phyloP scores from a whole-genome alignment of 2,888 invertebrate species.

The Deilephila porcellus region DNA sequence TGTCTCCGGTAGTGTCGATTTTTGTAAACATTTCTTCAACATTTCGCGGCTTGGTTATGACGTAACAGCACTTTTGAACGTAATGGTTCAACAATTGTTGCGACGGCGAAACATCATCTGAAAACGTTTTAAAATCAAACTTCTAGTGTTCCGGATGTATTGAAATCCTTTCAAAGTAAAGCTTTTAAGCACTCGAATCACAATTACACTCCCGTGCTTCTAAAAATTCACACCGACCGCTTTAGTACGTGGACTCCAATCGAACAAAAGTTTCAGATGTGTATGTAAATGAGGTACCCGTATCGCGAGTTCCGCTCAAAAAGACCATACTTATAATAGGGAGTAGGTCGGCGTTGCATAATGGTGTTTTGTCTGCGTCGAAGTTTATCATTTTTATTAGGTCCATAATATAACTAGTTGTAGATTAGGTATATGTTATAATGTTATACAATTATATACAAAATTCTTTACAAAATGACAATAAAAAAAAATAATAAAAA shows the following conservation, averaged over 20 bases:
- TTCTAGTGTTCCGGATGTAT: constrained; percentile 53
- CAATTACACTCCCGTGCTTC: constrained; percentile 63
- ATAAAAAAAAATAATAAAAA: too few relatives aligned
- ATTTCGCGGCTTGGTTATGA: constrained; percentile 1
- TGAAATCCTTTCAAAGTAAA: constrained; percentile 62
- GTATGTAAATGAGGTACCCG: constrained; percentile 56
- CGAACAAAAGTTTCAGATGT: constrained; percentile 58
- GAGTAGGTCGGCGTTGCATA: constrained; percentile 22
- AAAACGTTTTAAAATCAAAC: constrained; percentile 49
- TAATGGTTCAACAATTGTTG: constrained; percentile 29
- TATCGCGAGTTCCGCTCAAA: constrained; percentile 32
- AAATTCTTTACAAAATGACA: too few relatives aligned
- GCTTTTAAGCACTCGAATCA: constrained; percentile 71
- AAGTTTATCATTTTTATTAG: too few relatives aligned
- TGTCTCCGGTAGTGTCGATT: background rate
- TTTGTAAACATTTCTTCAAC: constrained; percentile 1
- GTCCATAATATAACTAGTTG: background rate
- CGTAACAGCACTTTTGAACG: background rate
- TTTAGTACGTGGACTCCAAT: constrained; percentile 53
- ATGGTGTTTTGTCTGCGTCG: constrained; percentile 11
- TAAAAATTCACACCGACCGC: constrained; percentile 61
- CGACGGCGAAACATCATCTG: constrained; percentile 32
- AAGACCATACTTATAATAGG: constrained; percentile 15
- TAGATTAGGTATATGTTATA: too few relatives aligned
- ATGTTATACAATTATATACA: too few relatives aligned